Base-by-base conservation (phyloP, 2,113 vertebrate species). In the Eidolon helvum region DNA sequence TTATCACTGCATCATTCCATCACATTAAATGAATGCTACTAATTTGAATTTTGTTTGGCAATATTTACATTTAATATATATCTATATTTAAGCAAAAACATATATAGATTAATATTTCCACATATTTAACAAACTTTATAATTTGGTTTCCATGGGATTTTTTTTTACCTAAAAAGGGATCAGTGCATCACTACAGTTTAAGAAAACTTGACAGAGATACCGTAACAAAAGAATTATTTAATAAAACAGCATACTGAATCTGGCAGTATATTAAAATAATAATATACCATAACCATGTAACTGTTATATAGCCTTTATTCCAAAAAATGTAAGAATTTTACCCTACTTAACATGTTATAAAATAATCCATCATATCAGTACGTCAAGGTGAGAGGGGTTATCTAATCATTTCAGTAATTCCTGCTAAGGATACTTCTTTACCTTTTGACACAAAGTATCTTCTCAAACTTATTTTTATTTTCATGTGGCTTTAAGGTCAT, bases 381-480 rank as follows among this genome's bases (percentile, higher is more conserved):
- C 9, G 3, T 87, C n/a, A 91, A 33, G 38, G 57, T 35, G 15
- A 88, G 22, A 33, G 11, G 10, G 2, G 24, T 15, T 75, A 48
- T 48, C 22, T 91, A 55, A 65, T 91, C 14, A 71, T 88, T 94
- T 87, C 48, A 74, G 14, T 88, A 26, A 45, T 78, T 68, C 30
- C n/a, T 71, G 7, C 59, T 61, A 95, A 94, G 50, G 68, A 28
- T 50, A 88, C 9, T 35, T 69, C 24, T 71, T 95, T 91, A 83
- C 24, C 30, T 94, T 90, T 84, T 79, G 30, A 61, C 91, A 79
- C 21, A 87, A 83, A 87, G 48, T 82, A 91, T 45, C 3, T 82
- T 87, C 59, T 57, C 33, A 94, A 61, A 83, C 30, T 88, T 85
- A 85, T 57, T 95, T 92, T 88, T 9, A 80, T 87, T 78, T 93